A percentile compares a stretch with the other conserved stretches of the same genome.
Evolutionary conservation across 35 echinoderm and acorn worm species (phyloP).

Genomic region (Anneissia japonica): DNA sequence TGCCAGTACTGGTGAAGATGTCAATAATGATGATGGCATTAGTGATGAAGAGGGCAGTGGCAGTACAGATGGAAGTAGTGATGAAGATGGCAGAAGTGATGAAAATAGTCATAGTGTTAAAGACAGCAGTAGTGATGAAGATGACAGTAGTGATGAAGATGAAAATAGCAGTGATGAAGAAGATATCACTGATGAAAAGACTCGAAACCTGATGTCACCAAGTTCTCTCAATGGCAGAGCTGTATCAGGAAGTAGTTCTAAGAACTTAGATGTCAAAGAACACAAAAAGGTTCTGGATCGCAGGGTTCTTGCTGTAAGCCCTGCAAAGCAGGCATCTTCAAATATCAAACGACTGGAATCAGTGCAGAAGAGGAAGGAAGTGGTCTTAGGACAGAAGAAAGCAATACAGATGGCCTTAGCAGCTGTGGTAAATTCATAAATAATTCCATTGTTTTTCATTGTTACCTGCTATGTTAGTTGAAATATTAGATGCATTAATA

Average conservation of each 20-base stretch:
- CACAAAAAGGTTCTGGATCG: not conserved
- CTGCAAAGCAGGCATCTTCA: constrained; percentile 1
- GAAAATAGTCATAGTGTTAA: not conserved
- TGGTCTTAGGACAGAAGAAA: constrained; percentile 32
- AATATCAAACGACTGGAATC: constrained; percentile 73
- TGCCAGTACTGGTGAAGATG: not conserved
- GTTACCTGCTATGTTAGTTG: too few relatives aligned
- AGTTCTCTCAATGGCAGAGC: not conserved
- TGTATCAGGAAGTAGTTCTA: too few relatives aligned
- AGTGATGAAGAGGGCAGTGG: not conserved
- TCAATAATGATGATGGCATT: not conserved
- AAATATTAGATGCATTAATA: too few relatives aligned
- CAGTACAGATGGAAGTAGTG: not conserved
- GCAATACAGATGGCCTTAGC: constrained; percentile 62
- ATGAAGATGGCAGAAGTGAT: not conserved
- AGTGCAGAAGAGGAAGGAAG: constrained; percentile 37
- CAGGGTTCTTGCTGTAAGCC: not conserved
- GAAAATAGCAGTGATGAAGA: not conserved
- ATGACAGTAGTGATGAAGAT: not conserved
- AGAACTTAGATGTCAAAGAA: not conserved
- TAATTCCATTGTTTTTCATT: too few relatives aligned
- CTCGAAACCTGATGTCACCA: not conserved
- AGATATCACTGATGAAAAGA: not conserved
- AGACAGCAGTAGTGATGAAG: not conserved
- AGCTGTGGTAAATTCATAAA: constrained; percentile 81